phyloP scores from a whole-genome alignment of 2,113 vertebrate species.

The Paradoxurus hermaphroditus region DNA sequence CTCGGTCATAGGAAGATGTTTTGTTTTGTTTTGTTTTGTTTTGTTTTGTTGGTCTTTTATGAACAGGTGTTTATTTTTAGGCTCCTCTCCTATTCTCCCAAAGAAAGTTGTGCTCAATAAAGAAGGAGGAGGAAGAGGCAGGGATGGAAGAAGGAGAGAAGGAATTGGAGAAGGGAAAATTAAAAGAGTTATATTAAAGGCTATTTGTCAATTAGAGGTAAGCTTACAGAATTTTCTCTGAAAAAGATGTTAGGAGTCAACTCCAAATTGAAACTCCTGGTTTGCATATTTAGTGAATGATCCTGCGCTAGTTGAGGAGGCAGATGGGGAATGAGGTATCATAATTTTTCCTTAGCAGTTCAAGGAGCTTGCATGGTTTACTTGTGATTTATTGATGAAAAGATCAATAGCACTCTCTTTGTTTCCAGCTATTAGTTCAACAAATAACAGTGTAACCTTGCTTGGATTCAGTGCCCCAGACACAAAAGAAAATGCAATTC shows the following conservation, averaged over 20 bases:
- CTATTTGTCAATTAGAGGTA: neutral
- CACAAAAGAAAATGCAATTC: neutral
- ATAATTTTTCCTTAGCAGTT: neutral
- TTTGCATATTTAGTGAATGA: neutral
- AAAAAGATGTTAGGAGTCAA: neutral
- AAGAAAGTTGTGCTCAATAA: neutral
- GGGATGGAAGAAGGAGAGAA: neutral
- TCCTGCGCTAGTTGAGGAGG: neutral
- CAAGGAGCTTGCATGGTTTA: slow-evolving; percentile 35
- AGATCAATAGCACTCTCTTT: slow-evolving; percentile 40
- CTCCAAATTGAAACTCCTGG: neutral
- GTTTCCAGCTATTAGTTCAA: slow-evolving; percentile 27
- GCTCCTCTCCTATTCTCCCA: neutral
- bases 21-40: neutral
- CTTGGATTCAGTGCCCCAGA: neutral
- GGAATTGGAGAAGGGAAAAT: neutral
- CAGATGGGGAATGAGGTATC: neutral
- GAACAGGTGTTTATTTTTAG: neutral
- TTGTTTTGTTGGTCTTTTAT: neutral
- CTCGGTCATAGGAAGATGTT: neutral
- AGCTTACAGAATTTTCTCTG: neutral
- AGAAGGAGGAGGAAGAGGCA: neutral
- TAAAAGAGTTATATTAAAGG: neutral
- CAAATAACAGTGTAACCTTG: slow-evolving; percentile 9
- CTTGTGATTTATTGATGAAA: slow-evolving; percentile 47